Evolutionary conservation across 2,113 vertebrate species (phyloP).

Genomic region (Phoxinus phoxinus): DNA sequence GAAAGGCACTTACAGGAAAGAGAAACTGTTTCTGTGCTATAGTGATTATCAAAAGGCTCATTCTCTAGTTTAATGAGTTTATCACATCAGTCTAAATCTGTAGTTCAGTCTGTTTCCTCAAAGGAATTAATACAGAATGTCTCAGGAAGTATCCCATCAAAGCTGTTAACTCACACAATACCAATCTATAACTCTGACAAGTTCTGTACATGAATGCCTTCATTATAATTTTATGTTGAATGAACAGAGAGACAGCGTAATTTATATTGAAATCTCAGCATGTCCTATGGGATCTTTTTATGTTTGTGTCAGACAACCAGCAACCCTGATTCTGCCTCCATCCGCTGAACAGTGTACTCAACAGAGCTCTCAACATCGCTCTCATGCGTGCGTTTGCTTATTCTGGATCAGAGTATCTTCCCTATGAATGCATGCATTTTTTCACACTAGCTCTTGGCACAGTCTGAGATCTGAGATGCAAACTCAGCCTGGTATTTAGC

Average conservation of each 20-base stretch:
- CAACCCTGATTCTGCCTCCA: neutral
- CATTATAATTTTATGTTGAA: constrained; percentile 8
- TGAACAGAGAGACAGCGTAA: neutral
- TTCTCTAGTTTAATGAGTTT: neutral
- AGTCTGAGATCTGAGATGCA: neutral
- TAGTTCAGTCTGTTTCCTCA: neutral
- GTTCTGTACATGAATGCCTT: neutral
- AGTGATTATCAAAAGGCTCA: neutral
- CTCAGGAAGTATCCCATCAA: constrained; percentile 1
- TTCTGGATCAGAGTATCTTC: constrained; percentile 14
- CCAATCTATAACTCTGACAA: constrained; percentile 18
- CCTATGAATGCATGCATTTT: constrained; percentile 15
- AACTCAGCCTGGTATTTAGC: neutral
- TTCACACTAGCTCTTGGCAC: neutral
- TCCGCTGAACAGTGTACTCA: neutral
- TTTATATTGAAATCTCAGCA: constrained; percentile 8
- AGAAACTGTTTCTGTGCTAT: neutral
- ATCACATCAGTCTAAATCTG: constrained; percentile 31
- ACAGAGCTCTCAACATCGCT: neutral
- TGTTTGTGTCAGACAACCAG: neutral
- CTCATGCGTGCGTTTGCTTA: neutral
- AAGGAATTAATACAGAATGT: neutral
- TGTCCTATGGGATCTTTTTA: neutral
- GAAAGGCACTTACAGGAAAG: neutral
- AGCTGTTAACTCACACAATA: neutral